These are phyloP conservation scores for Atlantisia rogersi DNA, from an alignment of 2,113 vertebrate genomes.

Conservation along the genomic window DNA sequence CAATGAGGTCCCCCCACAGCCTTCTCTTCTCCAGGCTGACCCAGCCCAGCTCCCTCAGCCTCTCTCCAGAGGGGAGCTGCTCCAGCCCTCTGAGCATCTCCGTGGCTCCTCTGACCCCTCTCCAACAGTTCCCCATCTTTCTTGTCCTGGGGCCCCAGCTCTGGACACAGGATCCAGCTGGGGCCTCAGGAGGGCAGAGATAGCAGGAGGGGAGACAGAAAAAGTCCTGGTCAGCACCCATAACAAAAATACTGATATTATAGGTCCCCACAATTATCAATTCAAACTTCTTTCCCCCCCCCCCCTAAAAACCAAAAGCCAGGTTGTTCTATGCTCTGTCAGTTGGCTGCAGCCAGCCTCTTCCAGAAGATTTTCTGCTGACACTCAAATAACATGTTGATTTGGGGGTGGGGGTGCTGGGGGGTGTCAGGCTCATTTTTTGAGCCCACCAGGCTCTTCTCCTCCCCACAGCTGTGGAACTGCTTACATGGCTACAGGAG, in stretches of 20 bases:
- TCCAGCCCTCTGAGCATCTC: too few species aligned
- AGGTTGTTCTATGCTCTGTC: background rate
- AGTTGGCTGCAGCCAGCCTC: background rate
- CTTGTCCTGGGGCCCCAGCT: too few species aligned
- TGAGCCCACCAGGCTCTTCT: background rate
- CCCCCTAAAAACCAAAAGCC: background rate
- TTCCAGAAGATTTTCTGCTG: background rate
- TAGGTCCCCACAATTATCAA: background rate
- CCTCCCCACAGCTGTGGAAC: background rate
- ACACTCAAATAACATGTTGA: background rate
- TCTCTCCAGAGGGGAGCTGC: too few species aligned
- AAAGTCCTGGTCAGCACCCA: background rate
- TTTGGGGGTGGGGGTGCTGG: background rate
- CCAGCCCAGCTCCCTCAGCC: too few species aligned
- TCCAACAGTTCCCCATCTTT: too few species aligned
- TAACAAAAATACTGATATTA: background rate
- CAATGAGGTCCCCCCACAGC: too few species aligned
- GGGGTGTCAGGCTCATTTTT: background rate
- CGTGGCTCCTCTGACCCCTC: too few species aligned
- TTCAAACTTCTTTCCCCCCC: background rate
- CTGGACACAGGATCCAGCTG: too few species aligned
- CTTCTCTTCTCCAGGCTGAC: too few species aligned
- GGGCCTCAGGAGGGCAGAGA: too few species aligned
- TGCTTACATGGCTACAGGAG: background rate
- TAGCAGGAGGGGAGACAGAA: background rate